Percentiles rank a stretch among this genome's conserved stretches.
These are phyloP conservation scores for Sylvilagus floridanus DNA, from an alignment of 2,797 vertebrate genomes.

Conservation along the genomic window DNA sequence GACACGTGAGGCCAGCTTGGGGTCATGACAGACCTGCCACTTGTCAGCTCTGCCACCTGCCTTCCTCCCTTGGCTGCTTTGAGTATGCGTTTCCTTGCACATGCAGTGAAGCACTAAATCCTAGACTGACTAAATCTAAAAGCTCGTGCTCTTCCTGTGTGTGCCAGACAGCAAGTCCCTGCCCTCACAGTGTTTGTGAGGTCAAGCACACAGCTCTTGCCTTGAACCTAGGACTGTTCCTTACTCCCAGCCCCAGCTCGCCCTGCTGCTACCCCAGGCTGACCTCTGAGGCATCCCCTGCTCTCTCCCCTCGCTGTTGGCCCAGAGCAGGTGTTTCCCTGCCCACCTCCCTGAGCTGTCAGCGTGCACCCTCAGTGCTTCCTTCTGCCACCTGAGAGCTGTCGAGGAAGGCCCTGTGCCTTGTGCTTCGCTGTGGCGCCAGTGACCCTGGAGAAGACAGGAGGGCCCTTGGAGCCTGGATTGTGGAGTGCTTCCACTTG, in stretches of 20 bases:
- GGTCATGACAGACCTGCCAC: neutral
- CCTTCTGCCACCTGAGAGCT: constrained; percentile 9
- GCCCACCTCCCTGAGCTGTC: neutral
- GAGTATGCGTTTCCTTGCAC: neutral
- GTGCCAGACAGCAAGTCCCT: neutral
- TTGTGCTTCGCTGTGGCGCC: neutral
- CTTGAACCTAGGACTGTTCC: neutral
- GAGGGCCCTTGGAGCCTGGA: neutral
- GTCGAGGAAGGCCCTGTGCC: neutral
- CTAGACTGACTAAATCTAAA: neutral
- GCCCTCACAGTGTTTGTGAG: neutral
- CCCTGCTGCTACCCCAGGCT: neutral
- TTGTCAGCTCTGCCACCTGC: neutral
- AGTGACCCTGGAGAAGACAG: neutral
- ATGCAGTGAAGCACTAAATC: neutral
- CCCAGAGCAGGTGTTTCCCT: neutral
- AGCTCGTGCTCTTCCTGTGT: neutral
- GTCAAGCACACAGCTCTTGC: constrained; percentile 6
- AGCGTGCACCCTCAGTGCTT: neutral
- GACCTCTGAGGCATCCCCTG: neutral
- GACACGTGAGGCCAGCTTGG: neutral
- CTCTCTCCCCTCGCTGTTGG: neutral
- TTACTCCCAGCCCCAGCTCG: neutral
- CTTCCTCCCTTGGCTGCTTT: neutral
- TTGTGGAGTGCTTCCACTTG: constrained; percentile 69